A percentile compares a stretch with the other conserved stretches of the same genome.
phyloP scores from a whole-genome alignment of 2,113 vertebrate species.

The Nesospiza acunhae region DNA sequence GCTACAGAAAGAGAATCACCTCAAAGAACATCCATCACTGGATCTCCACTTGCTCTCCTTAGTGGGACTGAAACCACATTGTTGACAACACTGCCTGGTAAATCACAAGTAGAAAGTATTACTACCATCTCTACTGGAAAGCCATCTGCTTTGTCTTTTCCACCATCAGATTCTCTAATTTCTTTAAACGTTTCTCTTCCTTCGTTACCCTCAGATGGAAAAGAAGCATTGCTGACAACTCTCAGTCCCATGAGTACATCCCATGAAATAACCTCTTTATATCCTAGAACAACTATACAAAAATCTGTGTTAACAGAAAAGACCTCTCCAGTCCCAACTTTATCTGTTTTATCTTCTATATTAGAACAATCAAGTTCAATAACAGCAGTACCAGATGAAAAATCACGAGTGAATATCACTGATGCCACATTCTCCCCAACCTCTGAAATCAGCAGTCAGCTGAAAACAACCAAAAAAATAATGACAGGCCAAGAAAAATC shows the following conservation, averaged over 20 bases:
- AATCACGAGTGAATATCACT: background rate
- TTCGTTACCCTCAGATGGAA: background rate
- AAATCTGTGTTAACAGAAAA: background rate
- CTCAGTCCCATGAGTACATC: background rate
- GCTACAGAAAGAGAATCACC: background rate
- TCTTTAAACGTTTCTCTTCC: slow-evolving; percentile 13
- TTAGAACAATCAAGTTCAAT: background rate
- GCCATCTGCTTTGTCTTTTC: background rate
- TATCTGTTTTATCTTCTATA: background rate
- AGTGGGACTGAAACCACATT: background rate
- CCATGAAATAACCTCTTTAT: background rate
- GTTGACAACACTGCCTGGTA: background rate
- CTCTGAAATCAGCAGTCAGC: background rate
- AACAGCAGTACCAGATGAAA: background rate
- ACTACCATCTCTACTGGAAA: background rate
- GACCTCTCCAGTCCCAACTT: background rate
- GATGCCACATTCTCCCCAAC: background rate
- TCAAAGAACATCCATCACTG: background rate
- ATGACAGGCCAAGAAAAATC: background rate
- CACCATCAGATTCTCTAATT: background rate
- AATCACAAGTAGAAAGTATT: background rate
- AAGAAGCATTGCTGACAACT: background rate
- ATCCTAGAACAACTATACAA: background rate
- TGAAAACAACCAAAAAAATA: background rate
- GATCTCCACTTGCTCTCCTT: background rate